Evolutionary conservation across 2,888 invertebrate genomes (phyloP).

Genomic region (Drosophila fungiperda): DNA sequence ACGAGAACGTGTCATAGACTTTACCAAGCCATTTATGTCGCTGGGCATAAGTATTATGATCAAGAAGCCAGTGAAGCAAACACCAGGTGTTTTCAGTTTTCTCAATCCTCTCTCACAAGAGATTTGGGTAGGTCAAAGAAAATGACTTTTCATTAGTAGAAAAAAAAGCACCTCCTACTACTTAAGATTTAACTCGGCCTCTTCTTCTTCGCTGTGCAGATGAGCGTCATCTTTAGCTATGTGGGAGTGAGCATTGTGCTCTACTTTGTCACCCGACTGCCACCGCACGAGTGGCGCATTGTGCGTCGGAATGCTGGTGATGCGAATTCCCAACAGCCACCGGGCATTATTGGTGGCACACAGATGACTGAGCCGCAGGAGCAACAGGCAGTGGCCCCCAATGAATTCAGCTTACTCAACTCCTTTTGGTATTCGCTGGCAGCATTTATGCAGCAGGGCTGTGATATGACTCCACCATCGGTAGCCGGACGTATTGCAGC

Average conservation of each 20-base stretch:
- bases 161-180: neutral
- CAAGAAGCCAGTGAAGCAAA: constrained; percentile 95
- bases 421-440: constrained; percentile 99
- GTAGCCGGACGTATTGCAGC: constrained; percentile 93
- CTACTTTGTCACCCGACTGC: constrained; percentile 98
- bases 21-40: constrained; percentile 99
- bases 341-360: constrained; percentile 81
- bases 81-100: constrained; percentile 99
- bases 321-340: constrained; percentile 72
- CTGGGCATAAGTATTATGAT: constrained; percentile 98
- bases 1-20: constrained; percentile 97
- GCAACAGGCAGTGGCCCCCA: constrained; percentile 81
- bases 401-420: constrained; percentile 97
- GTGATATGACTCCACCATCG: constrained; percentile 97
- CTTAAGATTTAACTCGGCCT: constrained; percentile 1
- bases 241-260: constrained; percentile 98
- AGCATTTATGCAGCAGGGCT: constrained; percentile 99
- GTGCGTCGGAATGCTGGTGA: constrained; percentile 84
- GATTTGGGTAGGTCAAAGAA: constrained; percentile 93
- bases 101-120: constrained; percentile 98
- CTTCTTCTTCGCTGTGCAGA: constrained; percentile 79
- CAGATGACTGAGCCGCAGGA: constrained; percentile 33
- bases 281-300: constrained; percentile 98
- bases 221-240: constrained; percentile 94
- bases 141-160: neutral